Base-by-base conservation (phyloP, 1,140 invertebrate genomes). In the Calosoma granatense region DNA sequence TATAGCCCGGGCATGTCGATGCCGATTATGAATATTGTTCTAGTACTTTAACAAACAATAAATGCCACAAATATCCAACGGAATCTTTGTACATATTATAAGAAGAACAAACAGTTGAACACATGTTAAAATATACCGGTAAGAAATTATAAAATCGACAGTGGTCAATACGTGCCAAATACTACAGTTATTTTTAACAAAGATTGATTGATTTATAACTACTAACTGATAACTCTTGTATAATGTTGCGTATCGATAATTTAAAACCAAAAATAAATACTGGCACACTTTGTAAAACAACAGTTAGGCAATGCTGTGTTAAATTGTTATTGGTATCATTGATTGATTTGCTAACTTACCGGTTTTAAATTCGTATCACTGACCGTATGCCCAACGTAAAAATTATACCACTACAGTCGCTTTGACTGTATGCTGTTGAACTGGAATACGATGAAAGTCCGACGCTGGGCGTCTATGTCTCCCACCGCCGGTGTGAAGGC, bases 391-490 rank as follows among this genome's bases (percentile, higher is more conserved):
- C 41, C 17, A 11, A 3, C 17, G 9, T 12, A 17, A 47, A 47
- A 47, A 47, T 12, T 47, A 17, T 47, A 47, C 15, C 17, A 6
- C 41, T 47, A 47, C 41, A 47, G 17, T 17, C 41, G 9, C 41
- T 47, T 12, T 11, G 41, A 47, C 9, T 47, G 41, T 47, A 12
- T 47, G 41, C 15, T 17, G 9, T 47, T 47, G 41, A 47, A 47
- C 41, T 47, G 41, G 41, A 47, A 6, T 4, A 4, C 6, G 26
- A 6, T 47, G 41, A 47, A 47, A 47, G 41, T 47, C 41, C 41
- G 41, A 47, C 41, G 41, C 41, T 47, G 9, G 41, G 41, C 41
- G 41, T 47, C 41, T 47, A 17, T 47, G 9, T 47, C 41, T 47
- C 41, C 41, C 41, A 47, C 41, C 41, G 41, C 41, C 17, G 15